Base-by-base conservation (phyloP, 2,888 invertebrate species). In the Drosophila sordidula region DNA sequence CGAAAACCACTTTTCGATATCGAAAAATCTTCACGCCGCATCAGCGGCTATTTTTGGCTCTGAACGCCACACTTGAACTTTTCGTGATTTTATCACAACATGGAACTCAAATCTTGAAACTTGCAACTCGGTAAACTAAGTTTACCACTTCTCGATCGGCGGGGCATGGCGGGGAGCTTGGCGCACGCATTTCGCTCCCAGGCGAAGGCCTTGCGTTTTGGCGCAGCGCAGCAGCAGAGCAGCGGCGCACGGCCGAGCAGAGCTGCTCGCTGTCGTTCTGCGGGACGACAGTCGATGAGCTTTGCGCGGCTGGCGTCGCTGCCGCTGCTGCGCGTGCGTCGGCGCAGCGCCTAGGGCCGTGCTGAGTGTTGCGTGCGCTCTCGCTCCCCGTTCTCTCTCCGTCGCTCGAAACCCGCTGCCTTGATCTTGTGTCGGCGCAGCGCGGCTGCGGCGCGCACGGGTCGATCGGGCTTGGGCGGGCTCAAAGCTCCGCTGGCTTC, bases 361-460 rank as follows among this genome's bases (percentile, higher is more conserved):
- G 59, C 14, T 56, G 69, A 62, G 74, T 85, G 83, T 67, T 72
- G 51, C 45, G 63, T 70, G 64, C 46, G 58, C 54, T 16, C 36
- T 6, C 38, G 22, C 49, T 42, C n/a, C 49, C 46, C 29, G 18
- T 42, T n/a, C 3, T 8, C n/a, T 29, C 29, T 12, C 34, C 4
- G 39, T 42, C 22, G 45, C 71, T 70, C 85, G 65, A 56, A 72
- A 65, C 44, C 86, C 86, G 86, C 64, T 64, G 80, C 49, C 80
- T 88, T 80, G 68, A 39, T 56, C 51, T 71, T 62, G 88, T 85
- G 78, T 65, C 65, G 14, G 45, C 26, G 47, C 61, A 56, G 69
- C 32, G 51, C 34, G 46, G 52, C 16, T 38, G 50, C 12, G 61
- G 49, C 45, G 66, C 65, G 47, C 22, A 52, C 32, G 6, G 36